These are phyloP conservation scores for Urophycis tenuis DNA, from an alignment of 2,797 vertebrate species.

Conservation along the genomic window DNA sequence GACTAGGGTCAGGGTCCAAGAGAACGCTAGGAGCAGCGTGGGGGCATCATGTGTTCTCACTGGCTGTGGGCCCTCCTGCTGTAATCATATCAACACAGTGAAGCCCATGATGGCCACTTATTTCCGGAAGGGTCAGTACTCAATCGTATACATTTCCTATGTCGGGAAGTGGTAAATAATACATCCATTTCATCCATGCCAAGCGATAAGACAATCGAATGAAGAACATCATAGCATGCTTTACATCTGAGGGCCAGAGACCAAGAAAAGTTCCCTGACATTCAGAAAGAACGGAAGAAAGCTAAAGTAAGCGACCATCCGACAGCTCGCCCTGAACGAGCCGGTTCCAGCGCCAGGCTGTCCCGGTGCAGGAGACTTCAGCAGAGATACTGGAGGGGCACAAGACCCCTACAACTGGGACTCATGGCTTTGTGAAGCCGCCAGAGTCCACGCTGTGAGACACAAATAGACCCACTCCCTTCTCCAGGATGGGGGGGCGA, in stretches of 20 bases:
- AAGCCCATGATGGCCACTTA: neutral
- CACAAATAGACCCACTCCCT: constrained; percentile 38
- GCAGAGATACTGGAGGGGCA: neutral
- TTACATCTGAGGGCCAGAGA: neutral
- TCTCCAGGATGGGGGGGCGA: constrained; percentile 20
- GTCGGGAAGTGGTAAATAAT: neutral
- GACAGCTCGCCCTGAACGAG: too few relatives aligned
- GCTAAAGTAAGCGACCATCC: too few relatives aligned
- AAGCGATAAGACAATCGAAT: neutral
- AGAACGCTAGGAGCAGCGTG: constrained; percentile 23
- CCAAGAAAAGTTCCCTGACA: neutral
- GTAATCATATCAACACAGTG: constrained; percentile 32
- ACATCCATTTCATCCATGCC: neutral
- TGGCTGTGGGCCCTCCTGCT: constrained; percentile 18
- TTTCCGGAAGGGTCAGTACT: neutral
- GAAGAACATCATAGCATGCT: neutral
- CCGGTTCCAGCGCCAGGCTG: too few relatives aligned
- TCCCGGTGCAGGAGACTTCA: neutral
- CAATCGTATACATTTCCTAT: neutral
- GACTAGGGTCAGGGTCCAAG: constrained; percentile 35
- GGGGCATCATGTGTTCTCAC: constrained; percentile 11
- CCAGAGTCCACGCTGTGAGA: constrained; percentile 28
- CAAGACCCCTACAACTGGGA: neutral
- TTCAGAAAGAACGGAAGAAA: neutral
- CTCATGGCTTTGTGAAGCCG: constrained; percentile 23